Evolutionary conservation across 2,113 vertebrate genomes (phyloP), one percentile per base, ranked within the genome.

Genomic region (Psittacula cyanocephala): DNA sequence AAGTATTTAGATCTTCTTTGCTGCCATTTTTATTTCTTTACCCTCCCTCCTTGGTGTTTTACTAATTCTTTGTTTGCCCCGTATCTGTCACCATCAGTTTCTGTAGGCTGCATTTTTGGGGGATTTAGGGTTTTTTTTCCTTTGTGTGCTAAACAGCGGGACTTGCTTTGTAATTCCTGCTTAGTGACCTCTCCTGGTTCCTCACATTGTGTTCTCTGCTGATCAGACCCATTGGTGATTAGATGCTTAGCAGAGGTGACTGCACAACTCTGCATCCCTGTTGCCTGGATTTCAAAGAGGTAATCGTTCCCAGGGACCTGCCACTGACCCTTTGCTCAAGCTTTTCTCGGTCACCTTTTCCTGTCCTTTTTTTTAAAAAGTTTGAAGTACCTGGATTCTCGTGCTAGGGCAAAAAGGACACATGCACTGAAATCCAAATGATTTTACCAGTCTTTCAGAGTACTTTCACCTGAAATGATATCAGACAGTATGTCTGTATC

Each of bases 321-420:
- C 35, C 37, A 47, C 90, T 84, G 91, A 96, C 88, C 81, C 88
- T 88, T 65, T 94, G 52, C 88, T 91, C 62, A 64, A 91, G 85
- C 71, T 96, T 97, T 96, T 96, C 80, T 89, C 47, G 47, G 41
- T 91, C 72, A 84, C 74, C 71, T 92, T 94, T 95, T 82, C 76
- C 81, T 90, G 50, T 88, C 46, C 83, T 62, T 91, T 78, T 93
- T 78, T 47, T 91, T 95, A 92, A 93, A 95, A 83, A 93, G 59
- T 44, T 89, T 89, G 76, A 95, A 91, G 82, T 50, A 82, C 72
- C 85, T 93, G 77, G 65, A 57, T 93, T 86, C 88, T 90, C 93
- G 57, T 76, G 35, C 0, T 25, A 55, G 62, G 64, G 25, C 33
- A 53, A 60, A 94, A 92, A 92, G 49, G 37, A 86, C 47, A 79